Evolutionary conservation across 2,113 vertebrate genomes (phyloP).

Genomic region (Hypocryptadius cinnamomeus): DNA sequence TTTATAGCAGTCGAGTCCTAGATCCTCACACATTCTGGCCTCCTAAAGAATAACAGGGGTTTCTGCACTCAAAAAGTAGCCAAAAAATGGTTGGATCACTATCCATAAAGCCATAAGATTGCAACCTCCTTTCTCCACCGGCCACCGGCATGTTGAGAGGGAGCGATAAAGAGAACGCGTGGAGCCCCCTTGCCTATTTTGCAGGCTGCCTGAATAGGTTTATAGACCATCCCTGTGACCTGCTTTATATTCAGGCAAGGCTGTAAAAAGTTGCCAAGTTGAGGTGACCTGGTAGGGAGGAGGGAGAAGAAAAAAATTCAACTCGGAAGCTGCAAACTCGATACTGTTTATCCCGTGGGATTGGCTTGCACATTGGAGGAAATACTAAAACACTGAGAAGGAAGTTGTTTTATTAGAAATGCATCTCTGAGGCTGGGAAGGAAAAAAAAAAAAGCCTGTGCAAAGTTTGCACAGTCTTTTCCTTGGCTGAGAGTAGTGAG

Average conservation of each 20-base stretch:
- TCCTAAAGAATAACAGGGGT: constrained; percentile 36
- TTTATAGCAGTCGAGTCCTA: constrained; percentile 64
- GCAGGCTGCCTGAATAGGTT: not conserved
- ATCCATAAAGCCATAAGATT: constrained; percentile 41
- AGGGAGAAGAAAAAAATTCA: not conserved
- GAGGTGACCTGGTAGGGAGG: not conserved
- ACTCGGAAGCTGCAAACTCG: constrained; percentile 26
- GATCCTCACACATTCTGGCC: constrained; percentile 52
- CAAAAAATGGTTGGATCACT: constrained; percentile 49
- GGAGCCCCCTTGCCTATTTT: not conserved
- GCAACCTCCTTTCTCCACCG: constrained; percentile 9
- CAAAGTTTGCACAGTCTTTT: constrained; percentile 28
- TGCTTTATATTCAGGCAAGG: not conserved
- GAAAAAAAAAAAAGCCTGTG: constrained; percentile 37
- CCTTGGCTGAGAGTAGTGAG: constrained; percentile 6
- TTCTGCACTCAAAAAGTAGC: constrained; percentile 11
- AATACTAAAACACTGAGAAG: constrained; percentile 28
- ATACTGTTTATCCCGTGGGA: constrained; percentile 29
- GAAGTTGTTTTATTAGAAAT: constrained; percentile 50
- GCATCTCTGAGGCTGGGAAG: not conserved
- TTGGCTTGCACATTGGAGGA: not conserved
- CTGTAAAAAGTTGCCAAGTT: constrained; percentile 30
- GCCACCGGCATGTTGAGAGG: not conserved
- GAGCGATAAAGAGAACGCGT: not conserved
- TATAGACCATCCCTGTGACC: not conserved